Conservation (phyloP, 2,797 vertebrate genomes). For the Tokudaia tokunoshimensis region DNA sequence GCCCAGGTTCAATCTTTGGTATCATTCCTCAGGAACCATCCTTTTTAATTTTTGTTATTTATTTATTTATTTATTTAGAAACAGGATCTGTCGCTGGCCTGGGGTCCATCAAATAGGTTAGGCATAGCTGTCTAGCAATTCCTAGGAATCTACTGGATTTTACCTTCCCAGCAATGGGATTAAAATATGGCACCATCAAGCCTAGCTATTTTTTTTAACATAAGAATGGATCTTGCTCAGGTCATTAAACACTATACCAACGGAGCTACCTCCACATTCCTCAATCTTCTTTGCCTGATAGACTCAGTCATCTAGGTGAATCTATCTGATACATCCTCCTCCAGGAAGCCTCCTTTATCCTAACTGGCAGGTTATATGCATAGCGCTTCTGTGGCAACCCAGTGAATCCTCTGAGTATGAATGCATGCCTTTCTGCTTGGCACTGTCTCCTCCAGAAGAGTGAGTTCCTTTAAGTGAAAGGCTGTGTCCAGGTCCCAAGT, state of each 20-base stretch:
- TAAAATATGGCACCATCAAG: not conserved
- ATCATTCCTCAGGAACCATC: not conserved
- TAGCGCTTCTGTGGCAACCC: not conserved
- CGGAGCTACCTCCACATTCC: not conserved
- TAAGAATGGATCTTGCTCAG: not conserved
- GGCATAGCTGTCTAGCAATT: not conserved
- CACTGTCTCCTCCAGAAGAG: not conserved
- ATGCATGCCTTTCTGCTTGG: not conserved
- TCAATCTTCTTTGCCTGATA: not conserved
- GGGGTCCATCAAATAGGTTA: not conserved
- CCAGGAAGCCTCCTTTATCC: not conserved
- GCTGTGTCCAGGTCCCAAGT: not conserved
- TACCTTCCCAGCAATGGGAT: not conserved
- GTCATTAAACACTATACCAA: not conserved
- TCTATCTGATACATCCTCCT: not conserved
- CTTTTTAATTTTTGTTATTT: not conserved
- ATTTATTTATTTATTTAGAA: not conserved
- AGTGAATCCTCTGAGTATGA: not conserved
- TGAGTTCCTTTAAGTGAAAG: not conserved
- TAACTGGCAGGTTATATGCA: not conserved
- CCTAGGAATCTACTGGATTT: not conserved
- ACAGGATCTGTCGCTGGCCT: not conserved
- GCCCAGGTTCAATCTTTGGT: not conserved
- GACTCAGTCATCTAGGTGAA: not conserved
- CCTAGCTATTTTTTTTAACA: not conserved